phyloP scores from a whole-genome alignment of 2,888 invertebrate genomes.

The Sinotaia quadrata region DNA sequence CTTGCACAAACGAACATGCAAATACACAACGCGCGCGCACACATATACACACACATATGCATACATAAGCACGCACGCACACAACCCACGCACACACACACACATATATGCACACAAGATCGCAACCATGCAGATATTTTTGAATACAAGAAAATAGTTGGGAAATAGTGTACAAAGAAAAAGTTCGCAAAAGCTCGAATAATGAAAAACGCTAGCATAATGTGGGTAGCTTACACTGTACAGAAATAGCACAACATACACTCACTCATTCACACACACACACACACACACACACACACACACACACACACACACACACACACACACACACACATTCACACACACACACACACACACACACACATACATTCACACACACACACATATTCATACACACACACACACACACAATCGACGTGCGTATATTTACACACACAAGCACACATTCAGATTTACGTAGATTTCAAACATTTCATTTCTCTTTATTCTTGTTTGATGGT shows the following conservation, averaged over 20 bases:
- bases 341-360: background rate
- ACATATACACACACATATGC: background rate
- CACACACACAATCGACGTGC: background rate
- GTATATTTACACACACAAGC: too few species aligned
- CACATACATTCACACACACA: background rate
- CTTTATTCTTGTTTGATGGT: too few species aligned
- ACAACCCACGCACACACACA: background rate
- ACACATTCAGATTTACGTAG: too few species aligned
- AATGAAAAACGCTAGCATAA: too few species aligned
- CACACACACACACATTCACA: background rate
- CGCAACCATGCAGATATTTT: background rate
- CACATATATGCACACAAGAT: background rate
- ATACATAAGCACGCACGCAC: background rate
- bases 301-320: background rate
- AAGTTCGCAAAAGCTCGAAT: too few species aligned
- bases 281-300: background rate
- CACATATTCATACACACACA: background rate
- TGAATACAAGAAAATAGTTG: too few species aligned
- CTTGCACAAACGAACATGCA: background rate
- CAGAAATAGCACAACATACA: background rate
- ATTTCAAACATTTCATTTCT: too few species aligned
- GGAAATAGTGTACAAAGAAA: too few species aligned
- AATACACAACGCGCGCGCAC: background rate
- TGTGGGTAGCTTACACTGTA: too few species aligned
- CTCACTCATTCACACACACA: background rate